These are phyloP conservation scores for Megalops cyprinoides DNA, from an alignment of 2,797 vertebrate genomes.

Conservation along the genomic window DNA sequence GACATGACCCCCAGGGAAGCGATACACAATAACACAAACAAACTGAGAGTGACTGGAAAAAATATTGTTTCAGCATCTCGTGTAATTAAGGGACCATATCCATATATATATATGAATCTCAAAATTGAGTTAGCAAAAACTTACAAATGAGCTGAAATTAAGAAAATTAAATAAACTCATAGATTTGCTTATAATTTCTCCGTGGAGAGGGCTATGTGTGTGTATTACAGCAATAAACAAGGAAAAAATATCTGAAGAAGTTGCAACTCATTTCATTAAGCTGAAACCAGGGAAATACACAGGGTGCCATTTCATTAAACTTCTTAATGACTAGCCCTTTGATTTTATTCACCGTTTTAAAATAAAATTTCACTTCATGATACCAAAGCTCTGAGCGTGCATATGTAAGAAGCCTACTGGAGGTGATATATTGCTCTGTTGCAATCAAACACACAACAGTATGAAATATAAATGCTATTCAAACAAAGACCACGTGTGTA, in stretches of 20 bases:
- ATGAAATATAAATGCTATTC: conserved; percentile 53
- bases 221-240: conserved; percentile 41
- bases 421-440: conserved; percentile 54
- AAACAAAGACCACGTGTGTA: conserved; percentile 45
- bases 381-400: conserved; percentile 46
- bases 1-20: conserved; percentile 10
- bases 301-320: conserved; percentile 52
- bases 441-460: conserved; percentile 49
- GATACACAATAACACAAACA: neutral
- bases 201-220: conserved; percentile 26
- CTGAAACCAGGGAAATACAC: conserved; percentile 47
- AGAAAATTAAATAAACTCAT: conserved; percentile 47
- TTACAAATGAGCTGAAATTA: conserved; percentile 45
- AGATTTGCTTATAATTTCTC: conserved; percentile 32
- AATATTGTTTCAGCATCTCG: conserved; percentile 29
- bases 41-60: conserved; percentile 30
- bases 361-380: conserved; percentile 45
- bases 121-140: conserved; percentile 44
- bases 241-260: conserved; percentile 40
- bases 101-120: conserved; percentile 32
- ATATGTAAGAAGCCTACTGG: conserved; percentile 21
- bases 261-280: conserved; percentile 48
- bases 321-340: conserved; percentile 54
- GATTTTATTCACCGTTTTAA: conserved; percentile 43
- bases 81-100: conserved; percentile 38